Conservation (phyloP, 2,888 invertebrate genomes). For the Cylindroiulus punctatus region DNA sequence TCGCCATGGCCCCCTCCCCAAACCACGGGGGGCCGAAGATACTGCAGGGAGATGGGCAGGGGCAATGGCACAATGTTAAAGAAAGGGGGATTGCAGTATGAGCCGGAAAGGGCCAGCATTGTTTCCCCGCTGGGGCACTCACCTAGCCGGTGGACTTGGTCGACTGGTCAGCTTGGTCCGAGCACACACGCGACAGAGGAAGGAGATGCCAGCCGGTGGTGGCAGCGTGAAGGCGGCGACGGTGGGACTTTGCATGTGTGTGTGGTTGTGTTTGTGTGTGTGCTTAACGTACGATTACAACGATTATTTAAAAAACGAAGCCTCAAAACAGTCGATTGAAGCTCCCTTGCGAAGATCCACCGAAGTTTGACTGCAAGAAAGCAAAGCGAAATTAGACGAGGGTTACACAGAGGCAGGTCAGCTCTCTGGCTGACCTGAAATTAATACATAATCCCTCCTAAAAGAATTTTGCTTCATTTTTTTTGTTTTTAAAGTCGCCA, state of each 20-base stretch:
- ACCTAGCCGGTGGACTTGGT: constrained; percentile 40
- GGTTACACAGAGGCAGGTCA: no score
- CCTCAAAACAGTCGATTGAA: constrained; percentile 53
- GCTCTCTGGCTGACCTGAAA: no score
- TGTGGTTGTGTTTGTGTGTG: constrained; percentile 39
- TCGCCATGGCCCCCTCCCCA: background rate
- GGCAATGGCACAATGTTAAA: background rate
- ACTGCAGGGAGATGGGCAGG: background rate
- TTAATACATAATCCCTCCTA: no score
- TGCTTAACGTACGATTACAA: constrained; percentile 48
- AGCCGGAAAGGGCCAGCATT: background rate
- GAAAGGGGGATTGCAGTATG: background rate
- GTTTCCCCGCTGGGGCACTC: constrained; percentile 33
- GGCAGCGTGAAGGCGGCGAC: constrained; percentile 34
- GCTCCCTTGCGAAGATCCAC: constrained; percentile 51
- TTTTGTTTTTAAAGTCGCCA: no score
- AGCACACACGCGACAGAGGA: background rate
- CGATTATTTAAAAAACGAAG: constrained; percentile 48
- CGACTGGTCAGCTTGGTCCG: constrained; percentile 38
- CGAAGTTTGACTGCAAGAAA: constrained; percentile 46
- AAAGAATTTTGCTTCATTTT: no score
- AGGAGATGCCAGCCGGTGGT: background rate
- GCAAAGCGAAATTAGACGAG: background rate
- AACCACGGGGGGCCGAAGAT: background rate
- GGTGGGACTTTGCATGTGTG: constrained; percentile 44